Base-by-base conservation (phyloP, 2,888 invertebrate genomes). In the Halictus ligatus region DNA sequence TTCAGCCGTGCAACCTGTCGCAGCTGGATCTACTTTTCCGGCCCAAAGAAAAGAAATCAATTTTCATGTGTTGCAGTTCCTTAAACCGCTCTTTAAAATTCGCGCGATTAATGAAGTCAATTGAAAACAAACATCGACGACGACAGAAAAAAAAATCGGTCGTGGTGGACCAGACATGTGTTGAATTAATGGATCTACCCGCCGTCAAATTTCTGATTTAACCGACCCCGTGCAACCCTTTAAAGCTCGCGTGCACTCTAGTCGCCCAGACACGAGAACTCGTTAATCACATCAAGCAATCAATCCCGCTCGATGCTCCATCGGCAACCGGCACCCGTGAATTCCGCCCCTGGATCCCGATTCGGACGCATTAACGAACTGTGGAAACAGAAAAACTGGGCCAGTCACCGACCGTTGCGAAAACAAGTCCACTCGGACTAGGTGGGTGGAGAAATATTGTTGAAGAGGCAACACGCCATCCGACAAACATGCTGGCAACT, bases 361-460 rank as follows among this genome's bases (percentile, higher is more conserved):
- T 25, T 67, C 67, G 40, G 46, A 71, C 48, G 35, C 46, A 58
- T 60, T 15, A 54, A 35, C 43, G 12, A 8, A 15, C 29, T 12
- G 46, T n/a, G 46, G 25, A 46, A 46, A 18, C 13, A 48, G 12
- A 40, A 69, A 82, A 83, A 82, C 83, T 82, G 75, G 83, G 64
- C n/a, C 83, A 82, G 71, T 64, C 58, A 15, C 25, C 48, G 50
- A 73, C 4, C 73, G 18, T 48, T 29, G 18, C 48, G 73, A 50
- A 74, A 74, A 74, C 73, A 29, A 74, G 29, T 50, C 48, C 10
- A 54, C 48, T 46, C 15, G 18, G 29, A n/a, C 21, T 13, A 10
- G 43, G 12, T 21, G 12, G 71, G 40, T 3, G 71, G 71, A 71
- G 71, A 43, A 71, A 40, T 21, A n/a, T 40, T 21, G n/a, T 40